These are phyloP conservation scores for Hyles lineata DNA, from an alignment of 2,888 invertebrate species.

Conservation along the genomic window DNA sequence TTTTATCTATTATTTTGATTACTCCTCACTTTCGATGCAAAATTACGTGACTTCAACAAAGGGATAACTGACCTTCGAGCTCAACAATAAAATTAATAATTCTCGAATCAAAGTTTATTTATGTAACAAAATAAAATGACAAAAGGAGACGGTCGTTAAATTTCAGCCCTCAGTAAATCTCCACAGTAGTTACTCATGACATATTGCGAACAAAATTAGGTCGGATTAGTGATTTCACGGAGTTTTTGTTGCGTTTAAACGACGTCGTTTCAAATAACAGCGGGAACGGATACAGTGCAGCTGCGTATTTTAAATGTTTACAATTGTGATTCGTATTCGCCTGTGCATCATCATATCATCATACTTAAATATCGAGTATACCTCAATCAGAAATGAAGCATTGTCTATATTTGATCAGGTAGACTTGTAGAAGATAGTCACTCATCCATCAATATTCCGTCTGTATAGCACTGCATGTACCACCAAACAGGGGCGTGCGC, in stretches of 20 bases:
- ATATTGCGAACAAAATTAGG: slow-evolving; percentile 72
- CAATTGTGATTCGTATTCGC: not conserved
- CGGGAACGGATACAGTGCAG: slow-evolving; percentile 4
- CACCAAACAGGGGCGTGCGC: no score
- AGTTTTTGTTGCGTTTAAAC: slow-evolving; percentile 50
- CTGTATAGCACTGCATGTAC: no score
- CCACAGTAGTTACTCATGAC: slow-evolving; percentile 66
- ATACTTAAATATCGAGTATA: no score
- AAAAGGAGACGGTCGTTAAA: slow-evolving; percentile 50
- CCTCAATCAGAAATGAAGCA: no score
- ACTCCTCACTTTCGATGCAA: no score
- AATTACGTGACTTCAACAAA: not conserved
- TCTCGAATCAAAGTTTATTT: not conserved
- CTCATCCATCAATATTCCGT: no score
- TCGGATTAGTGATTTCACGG: slow-evolving; percentile 75
- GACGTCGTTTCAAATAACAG: slow-evolving; percentile 40
- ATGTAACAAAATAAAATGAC: slow-evolving; percentile 18
- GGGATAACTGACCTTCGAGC: not conserved
- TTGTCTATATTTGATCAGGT: no score
- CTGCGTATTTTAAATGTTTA: slow-evolving; percentile 3
- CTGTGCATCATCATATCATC: no score
- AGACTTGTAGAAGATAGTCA: no score
- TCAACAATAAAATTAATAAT: not conserved
- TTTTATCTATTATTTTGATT: no score
- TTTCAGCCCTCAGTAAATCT: slow-evolving; percentile 47